Conservation (phyloP, 2,113 vertebrate species). For the Elephantulus edwardii region DNA sequence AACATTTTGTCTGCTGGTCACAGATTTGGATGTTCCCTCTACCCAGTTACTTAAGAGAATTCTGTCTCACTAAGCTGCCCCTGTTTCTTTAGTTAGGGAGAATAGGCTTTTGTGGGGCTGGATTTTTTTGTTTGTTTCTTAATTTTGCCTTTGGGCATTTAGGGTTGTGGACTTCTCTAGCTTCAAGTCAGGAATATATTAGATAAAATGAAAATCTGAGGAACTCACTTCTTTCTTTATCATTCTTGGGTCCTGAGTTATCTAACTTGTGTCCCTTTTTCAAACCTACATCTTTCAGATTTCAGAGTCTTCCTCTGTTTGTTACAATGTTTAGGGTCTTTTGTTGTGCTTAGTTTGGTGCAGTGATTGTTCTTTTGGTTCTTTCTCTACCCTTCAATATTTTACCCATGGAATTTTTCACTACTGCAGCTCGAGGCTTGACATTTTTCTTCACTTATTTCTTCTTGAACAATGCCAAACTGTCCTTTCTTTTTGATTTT, state of each 20-base stretch:
- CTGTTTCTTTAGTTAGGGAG: background rate
- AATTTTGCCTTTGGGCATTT: background rate
- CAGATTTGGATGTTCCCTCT: too few relatives aligned
- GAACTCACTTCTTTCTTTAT: background rate
- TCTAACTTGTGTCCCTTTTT: background rate
- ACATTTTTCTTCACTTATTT: too few relatives aligned
- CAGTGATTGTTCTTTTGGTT: too few relatives aligned
- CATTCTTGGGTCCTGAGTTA: background rate
- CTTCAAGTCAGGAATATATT: background rate
- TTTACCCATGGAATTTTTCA: too few relatives aligned
- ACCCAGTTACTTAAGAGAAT: background rate
- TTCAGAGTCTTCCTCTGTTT: background rate
- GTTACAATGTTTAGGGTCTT: background rate
- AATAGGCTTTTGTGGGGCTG: background rate
- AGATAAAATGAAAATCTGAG: constrained; percentile 7
- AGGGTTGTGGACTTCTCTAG: background rate
- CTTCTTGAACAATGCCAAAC: too few relatives aligned
- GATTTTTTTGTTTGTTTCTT: background rate
- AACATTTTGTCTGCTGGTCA: too few relatives aligned
- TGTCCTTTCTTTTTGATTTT: too few relatives aligned
- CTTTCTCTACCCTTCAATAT: too few relatives aligned
- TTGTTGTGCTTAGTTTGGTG: background rate
- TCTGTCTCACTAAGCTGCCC: background rate
- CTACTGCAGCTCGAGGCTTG: too few relatives aligned
- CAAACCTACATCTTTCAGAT: background rate